Base-by-base conservation (phyloP, 2,113 vertebrate species). In the Ictalurus punctatus region DNA sequence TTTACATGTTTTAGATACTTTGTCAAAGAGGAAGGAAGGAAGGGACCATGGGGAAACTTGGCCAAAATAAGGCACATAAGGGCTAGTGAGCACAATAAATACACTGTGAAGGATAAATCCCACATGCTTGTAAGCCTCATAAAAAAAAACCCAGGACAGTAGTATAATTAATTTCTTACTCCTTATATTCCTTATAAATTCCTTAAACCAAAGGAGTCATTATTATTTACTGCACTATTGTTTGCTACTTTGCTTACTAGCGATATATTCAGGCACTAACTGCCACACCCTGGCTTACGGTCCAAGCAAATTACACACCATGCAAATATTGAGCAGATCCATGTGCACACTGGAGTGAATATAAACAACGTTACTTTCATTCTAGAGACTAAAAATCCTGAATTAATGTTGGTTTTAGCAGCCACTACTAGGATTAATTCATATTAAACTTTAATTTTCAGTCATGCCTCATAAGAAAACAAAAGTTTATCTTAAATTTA, bases 1-100 rank as follows among this genome's bases (percentile, higher is more conserved):
- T 87, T 81, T 69, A 81, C 61, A 81, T 67, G 61, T 56, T 69
- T 81, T 14, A 52, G 59, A 16, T 54, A n/a, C 48, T 67, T 54
- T 40, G 63, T 58, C 78, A 44, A 37, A 40, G 1, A 87, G 86
- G 63, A 87, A 87, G 65, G 63, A 40, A 78, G 86, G 78, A 67
- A 87, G 48, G 30, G 48, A 37, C 19, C 61, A 54, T 37, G 12
- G 44, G n/a, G 27, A 65, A 34, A 63, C 58, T 52, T 27, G 44
- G 25, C 12, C 25, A 79, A n/a, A 79, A 76, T 48, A 76, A 76
- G 19, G 9, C 19, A 8, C 34, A 12, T 54, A 56, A 56, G n/a
- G 6, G 27, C 54, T 37, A 82, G 21, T 81, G 79, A 19, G 52
- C 17, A 19, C 27, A 30, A 54, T 34, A 58, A 58, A 58, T 17